Evolutionary conservation across 1,140 invertebrate species (phyloP).

Genomic region (Leptonema lineaticorne): DNA sequence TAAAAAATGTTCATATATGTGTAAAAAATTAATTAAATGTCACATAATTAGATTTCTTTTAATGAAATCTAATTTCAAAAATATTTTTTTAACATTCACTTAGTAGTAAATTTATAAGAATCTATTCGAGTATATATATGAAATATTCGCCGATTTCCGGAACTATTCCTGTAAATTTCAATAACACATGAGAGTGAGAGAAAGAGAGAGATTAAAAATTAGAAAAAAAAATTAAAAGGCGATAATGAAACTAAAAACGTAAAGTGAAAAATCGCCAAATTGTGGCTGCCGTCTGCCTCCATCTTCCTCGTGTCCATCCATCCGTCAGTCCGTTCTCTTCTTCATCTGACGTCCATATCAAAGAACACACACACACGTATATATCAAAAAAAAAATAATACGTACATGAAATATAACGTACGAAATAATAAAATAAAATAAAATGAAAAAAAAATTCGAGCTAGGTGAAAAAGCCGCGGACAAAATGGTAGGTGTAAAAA

Average conservation of each 20-base stretch:
- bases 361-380: constrained; percentile 3
- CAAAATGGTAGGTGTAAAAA: constrained; percentile 31
- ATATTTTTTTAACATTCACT: no score
- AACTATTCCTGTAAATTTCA: no score
- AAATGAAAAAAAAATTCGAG: not conserved
- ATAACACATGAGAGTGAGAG: no score
- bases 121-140: no score
- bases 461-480: constrained; percentile 1
- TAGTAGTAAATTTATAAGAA: no score
- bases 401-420: not conserved
- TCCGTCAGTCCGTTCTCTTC: not conserved
- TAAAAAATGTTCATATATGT: no score
- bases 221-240: not conserved
- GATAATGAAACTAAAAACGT: no score
- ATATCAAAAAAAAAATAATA: constrained; percentile 8
- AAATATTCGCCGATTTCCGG: no score
- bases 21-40: no score
- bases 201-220: no score
- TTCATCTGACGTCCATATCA: not conserved
- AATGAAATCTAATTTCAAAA: no score
- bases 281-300: not conserved
- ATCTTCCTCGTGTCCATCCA: not conserved
- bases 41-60: no score
- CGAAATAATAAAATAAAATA: not conserved
- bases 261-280: constrained; percentile 16